Conservation (phyloP, 2,797 vertebrate species). For the Neoniphon sammara region DNA sequence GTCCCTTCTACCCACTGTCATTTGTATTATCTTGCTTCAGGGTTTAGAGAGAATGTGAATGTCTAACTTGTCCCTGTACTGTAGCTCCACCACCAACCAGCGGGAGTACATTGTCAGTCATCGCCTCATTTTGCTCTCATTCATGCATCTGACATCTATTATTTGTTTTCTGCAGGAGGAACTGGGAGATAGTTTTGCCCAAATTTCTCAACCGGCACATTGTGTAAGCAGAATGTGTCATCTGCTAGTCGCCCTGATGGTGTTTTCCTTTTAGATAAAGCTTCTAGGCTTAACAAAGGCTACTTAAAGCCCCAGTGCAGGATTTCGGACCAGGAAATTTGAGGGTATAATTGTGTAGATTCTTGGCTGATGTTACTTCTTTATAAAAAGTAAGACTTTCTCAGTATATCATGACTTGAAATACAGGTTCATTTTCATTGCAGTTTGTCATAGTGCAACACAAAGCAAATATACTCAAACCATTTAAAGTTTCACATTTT, state of each 20-base stretch:
- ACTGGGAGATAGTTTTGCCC: constrained; percentile 39
- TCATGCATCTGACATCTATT: constrained; percentile 50
- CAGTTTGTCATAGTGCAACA: background rate
- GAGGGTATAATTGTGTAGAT: background rate
- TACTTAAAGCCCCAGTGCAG: no score
- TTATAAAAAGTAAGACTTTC: no score
- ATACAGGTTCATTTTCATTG: background rate
- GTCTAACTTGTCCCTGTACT: constrained; percentile 52
- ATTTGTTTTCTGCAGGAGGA: constrained; percentile 55
- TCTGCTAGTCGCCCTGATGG: constrained; percentile 15
- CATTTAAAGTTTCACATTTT: no score
- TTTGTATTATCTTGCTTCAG: background rate
- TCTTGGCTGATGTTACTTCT: no score
- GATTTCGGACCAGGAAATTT: background rate
- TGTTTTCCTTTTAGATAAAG: constrained; percentile 15
- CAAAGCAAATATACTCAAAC: no score
- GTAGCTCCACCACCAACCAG: constrained; percentile 50
- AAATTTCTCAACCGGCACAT: constrained; percentile 30
- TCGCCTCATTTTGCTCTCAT: constrained; percentile 54
- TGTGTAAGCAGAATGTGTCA: constrained; percentile 26
- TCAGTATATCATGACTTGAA: background rate
- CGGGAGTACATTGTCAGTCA: constrained; percentile 44
- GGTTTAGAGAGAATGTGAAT: constrained; percentile 36
- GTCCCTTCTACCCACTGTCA: constrained; percentile 29
- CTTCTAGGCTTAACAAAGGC: no score